phyloP scores from a whole-genome alignment of 2,113 vertebrate species.

The Nothobranchius kuhntae region DNA sequence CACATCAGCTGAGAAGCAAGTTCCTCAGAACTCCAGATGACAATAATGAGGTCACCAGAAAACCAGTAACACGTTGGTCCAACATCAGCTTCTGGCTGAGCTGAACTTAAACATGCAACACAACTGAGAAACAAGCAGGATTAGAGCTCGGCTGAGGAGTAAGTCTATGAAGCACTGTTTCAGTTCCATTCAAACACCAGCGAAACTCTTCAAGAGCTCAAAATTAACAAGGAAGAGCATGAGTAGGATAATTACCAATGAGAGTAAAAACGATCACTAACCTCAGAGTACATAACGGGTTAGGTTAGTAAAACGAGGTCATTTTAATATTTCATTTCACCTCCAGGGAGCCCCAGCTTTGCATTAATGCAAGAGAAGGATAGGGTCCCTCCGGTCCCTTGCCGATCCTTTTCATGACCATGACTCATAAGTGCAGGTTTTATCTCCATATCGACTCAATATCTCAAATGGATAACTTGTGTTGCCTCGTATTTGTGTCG shows the following conservation, averaged over 20 bases:
- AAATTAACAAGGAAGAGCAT: too few species aligned
- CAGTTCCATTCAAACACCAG: too few species aligned
- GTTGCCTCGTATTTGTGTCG: slow-evolving; percentile 88
- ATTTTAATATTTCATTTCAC: slow-evolving; percentile 88
- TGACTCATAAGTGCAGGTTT: slow-evolving; percentile 82
- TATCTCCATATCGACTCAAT: slow-evolving; percentile 87
- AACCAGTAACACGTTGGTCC: too few species aligned
- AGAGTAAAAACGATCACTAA: slow-evolving; percentile 13
- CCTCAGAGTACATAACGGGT: slow-evolving; percentile 60
- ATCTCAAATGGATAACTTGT: slow-evolving; percentile 90
- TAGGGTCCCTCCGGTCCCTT: slow-evolving; percentile 78
- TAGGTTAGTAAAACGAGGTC: slow-evolving; percentile 84
- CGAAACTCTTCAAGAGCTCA: too few species aligned
- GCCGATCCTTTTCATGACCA: slow-evolving; percentile 79
- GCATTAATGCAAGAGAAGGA: slow-evolving; percentile 85
- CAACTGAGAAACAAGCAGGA: too few species aligned
- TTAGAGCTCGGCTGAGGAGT: too few species aligned
- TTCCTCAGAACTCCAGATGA: too few species aligned
- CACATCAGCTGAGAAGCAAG: too few species aligned
- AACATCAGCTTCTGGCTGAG: too few species aligned
- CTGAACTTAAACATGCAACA: too few species aligned
- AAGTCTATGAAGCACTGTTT: too few species aligned
- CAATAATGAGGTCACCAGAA: too few species aligned
- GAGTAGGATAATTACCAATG: slow-evolving; percentile 17
- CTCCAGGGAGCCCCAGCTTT: slow-evolving; percentile 81